Conservation (phyloP, 1,140 invertebrate species). For the Drosophila parvula region DNA sequence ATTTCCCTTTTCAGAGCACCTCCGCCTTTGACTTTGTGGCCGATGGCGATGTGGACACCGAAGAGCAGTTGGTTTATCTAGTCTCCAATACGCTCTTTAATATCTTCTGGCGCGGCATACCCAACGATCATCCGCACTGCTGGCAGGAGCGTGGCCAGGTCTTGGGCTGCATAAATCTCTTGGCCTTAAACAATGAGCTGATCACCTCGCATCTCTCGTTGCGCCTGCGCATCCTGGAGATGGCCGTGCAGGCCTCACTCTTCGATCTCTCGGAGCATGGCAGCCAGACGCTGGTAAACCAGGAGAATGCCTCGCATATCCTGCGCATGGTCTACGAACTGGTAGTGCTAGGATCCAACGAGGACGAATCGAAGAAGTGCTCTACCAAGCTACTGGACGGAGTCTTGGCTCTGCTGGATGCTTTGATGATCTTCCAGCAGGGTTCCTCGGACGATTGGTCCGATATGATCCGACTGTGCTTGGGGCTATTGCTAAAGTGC, state of each 20-base stretch:
- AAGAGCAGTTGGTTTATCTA: slow-evolving; percentile 86
- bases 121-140: slow-evolving; percentile 85
- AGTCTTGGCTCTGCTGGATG: slow-evolving; percentile 85
- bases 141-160: slow-evolving; percentile 88
- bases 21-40: slow-evolving; percentile 77
- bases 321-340: slow-evolving; percentile 87
- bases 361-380: slow-evolving; percentile 85
- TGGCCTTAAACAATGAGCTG: slow-evolving; percentile 86
- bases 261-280: slow-evolving; percentile 86
- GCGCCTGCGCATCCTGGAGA: slow-evolving; percentile 87
- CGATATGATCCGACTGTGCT: slow-evolving; percentile 85
- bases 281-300: slow-evolving; percentile 76
- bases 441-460: slow-evolving; percentile 85
- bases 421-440: slow-evolving; percentile 86
- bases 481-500: slow-evolving; percentile 86
- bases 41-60: slow-evolving; percentile 84
- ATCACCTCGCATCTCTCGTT: slow-evolving; percentile 86
- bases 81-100: slow-evolving; percentile 86
- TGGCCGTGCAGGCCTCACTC: slow-evolving; percentile 86
- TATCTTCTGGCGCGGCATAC: slow-evolving; percentile 87
- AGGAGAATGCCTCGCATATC: slow-evolving; percentile 86
- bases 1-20: slow-evolving; percentile 38
- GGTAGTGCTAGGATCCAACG: slow-evolving; percentile 85
- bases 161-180: slow-evolving; percentile 87
- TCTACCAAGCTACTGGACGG: slow-evolving; percentile 86